Evolutionary conservation across 2,113 vertebrate species (phyloP), one percentile per base, ranked within the genome.

Genomic region (Siniperca chuatsi): DNA sequence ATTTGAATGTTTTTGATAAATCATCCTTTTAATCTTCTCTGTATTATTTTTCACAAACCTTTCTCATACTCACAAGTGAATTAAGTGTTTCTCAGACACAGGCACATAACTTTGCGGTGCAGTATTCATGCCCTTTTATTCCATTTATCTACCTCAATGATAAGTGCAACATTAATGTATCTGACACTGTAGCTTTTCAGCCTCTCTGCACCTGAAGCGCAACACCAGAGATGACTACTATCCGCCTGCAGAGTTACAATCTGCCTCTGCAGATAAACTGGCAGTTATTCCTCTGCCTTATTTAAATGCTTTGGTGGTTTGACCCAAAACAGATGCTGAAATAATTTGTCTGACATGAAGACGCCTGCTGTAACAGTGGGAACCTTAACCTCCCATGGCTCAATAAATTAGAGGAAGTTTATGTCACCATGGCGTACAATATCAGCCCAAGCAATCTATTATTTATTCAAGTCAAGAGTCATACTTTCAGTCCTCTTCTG

Each of bases 261-360:
- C 77, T 81, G 29, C 78, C 71, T 86, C 74, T 77, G 61, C 21
- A 79, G 73, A 87, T 76, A 76, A 88, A 79, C 54, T 33, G 64
- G 48, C 46, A 60, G 40, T 72, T 70, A 71, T 75, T 57, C 8
- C 25, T 76, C 55, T n/a, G 10, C n/a, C 21, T 81, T n/a, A 68
- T 82, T 80, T 58, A 81, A 87, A 91, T 74, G 40, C 71, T 82
- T 67, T 70, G 58, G 77, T 46, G 65, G 46, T 83, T 64, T 83
- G 69, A 78, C 58, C 58, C 79, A 35, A 83, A 82, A 83, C 72
- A 87, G 73, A 77, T 1, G 57, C 60, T 71, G 76, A 78, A 78
- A 78, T 81, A 65, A 85, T 83, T 62, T 72, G 66, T 71, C 35
- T 83, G 83, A 82, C 73, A 85, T 54, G 18, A 62, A 71, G 61